Evolutionary conservation across 2,797 vertebrate genomes (phyloP).

Genomic region (Emys orbicularis): DNA sequence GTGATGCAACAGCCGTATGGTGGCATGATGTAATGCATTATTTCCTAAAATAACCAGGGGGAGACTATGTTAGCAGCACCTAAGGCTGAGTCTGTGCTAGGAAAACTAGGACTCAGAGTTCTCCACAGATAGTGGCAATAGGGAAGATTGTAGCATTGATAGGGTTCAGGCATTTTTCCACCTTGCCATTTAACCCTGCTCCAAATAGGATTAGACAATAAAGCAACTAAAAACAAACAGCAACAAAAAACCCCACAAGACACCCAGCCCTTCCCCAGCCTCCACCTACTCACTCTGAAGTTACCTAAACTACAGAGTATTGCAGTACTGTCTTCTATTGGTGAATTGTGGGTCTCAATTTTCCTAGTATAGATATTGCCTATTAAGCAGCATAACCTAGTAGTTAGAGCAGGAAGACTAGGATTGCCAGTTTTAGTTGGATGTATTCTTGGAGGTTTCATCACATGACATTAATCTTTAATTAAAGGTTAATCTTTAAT

Average conservation of each 20-base stretch:
- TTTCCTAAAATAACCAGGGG: conserved; percentile 11
- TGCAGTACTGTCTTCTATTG: not conserved
- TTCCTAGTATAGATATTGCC: not conserved
- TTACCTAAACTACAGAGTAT: not conserved
- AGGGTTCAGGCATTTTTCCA: not conserved
- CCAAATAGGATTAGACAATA: conserved; percentile 50
- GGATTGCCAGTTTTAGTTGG: not conserved
- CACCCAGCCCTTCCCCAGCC: not conserved
- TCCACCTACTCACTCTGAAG: not conserved
- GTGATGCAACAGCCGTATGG: not conserved
- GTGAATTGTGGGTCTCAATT: not conserved
- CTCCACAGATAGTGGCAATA: conserved; percentile 31
- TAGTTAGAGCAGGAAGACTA: not conserved
- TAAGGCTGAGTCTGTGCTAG: not conserved
- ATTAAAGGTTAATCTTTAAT: no score
- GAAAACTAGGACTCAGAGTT: conserved; percentile 37
- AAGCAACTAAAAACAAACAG: conserved; percentile 9
- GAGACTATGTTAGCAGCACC: not conserved
- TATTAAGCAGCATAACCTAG: not conserved
- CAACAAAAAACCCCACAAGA: not conserved
- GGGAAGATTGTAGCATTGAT: not conserved
- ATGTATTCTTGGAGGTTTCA: not conserved
- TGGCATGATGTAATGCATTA: not conserved
- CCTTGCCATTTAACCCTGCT: conserved; percentile 60
- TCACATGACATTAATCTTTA: not conserved